Conservation (phyloP, 2,113 vertebrate species). For the Xenus cinereus region DNA sequence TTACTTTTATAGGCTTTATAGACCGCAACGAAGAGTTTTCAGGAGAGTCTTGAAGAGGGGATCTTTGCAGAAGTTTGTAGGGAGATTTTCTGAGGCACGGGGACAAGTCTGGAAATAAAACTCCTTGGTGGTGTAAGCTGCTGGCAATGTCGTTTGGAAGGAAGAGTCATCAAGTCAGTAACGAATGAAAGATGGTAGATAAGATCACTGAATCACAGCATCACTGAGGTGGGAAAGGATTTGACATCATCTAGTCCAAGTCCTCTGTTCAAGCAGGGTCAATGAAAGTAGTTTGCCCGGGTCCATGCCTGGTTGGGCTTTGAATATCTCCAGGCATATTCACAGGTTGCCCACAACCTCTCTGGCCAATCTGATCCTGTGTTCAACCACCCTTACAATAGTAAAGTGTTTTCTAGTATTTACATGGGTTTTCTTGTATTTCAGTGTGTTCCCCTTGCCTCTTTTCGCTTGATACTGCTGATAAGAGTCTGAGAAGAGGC, state of each 20-base stretch:
- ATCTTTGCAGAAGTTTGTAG: background rate
- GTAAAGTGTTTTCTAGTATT: background rate
- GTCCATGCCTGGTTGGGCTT: background rate
- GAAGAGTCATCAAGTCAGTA: background rate
- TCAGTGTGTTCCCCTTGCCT: background rate
- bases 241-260: background rate
- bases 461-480: background rate
- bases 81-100: background rate
- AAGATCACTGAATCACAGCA: background rate
- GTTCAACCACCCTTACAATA: background rate
- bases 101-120: background rate
- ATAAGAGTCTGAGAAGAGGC: background rate
- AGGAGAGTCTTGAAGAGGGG: background rate
- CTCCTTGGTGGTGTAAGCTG: background rate
- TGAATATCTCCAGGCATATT: background rate
- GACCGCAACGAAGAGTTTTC: background rate
- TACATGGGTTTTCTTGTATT: background rate
- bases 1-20: background rate
- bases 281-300: background rate
- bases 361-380: background rate
- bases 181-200: background rate
- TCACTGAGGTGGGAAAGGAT: background rate
- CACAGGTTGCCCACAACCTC: background rate
- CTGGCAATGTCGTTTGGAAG: background rate
- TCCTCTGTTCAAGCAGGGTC: background rate